Percentiles rank a stretch among this genome's conserved stretches.
Conservation (phyloP, 2,888 invertebrate genomes). For the Tinea semifulvella region DNA sequence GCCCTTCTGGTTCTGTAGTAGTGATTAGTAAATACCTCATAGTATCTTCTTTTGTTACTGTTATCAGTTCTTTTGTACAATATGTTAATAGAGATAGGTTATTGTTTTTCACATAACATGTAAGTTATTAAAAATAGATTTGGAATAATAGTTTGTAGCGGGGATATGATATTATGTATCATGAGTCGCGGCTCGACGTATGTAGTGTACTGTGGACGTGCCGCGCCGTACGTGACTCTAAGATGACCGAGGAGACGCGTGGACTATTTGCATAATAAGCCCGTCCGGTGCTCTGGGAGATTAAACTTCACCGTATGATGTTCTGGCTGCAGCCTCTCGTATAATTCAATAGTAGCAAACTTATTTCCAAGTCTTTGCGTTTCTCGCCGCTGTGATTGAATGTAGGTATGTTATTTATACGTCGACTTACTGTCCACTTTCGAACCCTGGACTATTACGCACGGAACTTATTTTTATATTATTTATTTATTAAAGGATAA, state of each 20-base stretch:
- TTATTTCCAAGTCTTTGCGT: conserved; percentile 43
- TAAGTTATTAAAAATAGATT: conserved; percentile 1
- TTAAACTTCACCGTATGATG: conserved; percentile 62
- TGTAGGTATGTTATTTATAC: not conserved
- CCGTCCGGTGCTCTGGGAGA: conserved; percentile 53
- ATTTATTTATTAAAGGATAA: no score
- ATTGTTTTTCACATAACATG: not conserved
- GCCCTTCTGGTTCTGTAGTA: no score
- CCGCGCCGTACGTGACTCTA: conserved; percentile 43
- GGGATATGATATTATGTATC: conserved; percentile 27
- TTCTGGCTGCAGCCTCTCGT: conserved; percentile 50
- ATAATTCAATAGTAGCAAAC: conserved; percentile 64
- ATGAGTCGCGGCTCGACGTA: conserved; percentile 19
- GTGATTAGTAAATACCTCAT: no score
- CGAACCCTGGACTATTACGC: no score
- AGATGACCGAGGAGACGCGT: conserved; percentile 48
- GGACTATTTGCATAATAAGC: conserved; percentile 61
- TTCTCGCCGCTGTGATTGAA: conserved; percentile 36
- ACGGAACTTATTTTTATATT: no score
- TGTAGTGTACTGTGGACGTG: conserved; percentile 22
- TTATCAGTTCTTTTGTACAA: no score
- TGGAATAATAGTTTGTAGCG: conserved; percentile 23
- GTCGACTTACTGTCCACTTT: no score
- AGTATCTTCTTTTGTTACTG: no score
- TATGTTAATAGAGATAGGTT: not conserved